Evolutionary conservation across 2,113 vertebrate genomes (phyloP).

Genomic region (Myotis yumanensis): DNA sequence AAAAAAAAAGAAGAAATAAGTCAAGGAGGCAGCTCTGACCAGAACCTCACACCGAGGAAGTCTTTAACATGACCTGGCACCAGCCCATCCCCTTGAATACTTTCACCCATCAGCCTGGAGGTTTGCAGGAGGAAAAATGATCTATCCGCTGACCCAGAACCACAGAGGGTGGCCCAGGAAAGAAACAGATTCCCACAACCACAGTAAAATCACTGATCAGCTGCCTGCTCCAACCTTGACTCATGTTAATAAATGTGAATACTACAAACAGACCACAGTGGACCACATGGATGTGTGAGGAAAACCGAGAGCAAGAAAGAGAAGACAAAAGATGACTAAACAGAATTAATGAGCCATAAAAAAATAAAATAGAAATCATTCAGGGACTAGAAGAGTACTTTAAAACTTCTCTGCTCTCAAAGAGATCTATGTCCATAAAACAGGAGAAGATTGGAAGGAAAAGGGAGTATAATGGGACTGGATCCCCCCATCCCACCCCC

Average conservation of each 20-base stretch:
- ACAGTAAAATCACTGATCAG: not conserved
- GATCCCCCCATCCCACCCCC: not conserved
- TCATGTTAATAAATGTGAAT: not conserved
- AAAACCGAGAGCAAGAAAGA: constrained; percentile 16
- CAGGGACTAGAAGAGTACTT: constrained; percentile 1
- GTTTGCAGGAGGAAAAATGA: not conserved
- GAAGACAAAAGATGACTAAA: not conserved
- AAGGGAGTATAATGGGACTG: not conserved
- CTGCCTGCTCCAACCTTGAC: not conserved
- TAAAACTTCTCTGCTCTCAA: not conserved
- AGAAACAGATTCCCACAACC: not conserved
- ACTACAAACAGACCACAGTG: not conserved
- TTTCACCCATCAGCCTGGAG: not conserved
- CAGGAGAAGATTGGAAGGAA: not conserved
- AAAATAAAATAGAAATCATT: not conserved
- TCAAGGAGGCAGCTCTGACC: not conserved
- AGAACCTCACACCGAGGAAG: not conserved
- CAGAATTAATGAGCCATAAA: not conserved
- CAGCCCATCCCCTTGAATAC: not conserved
- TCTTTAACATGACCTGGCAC: not conserved
- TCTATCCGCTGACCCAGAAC: constrained; percentile 12
- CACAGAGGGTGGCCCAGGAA: not conserved
- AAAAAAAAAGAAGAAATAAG: not conserved
- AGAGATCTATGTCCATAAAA: not conserved
- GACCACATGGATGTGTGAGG: not conserved